phyloP scores from a whole-genome alignment of 2,113 vertebrate genomes.

The Hippocampus abdominalis region DNA sequence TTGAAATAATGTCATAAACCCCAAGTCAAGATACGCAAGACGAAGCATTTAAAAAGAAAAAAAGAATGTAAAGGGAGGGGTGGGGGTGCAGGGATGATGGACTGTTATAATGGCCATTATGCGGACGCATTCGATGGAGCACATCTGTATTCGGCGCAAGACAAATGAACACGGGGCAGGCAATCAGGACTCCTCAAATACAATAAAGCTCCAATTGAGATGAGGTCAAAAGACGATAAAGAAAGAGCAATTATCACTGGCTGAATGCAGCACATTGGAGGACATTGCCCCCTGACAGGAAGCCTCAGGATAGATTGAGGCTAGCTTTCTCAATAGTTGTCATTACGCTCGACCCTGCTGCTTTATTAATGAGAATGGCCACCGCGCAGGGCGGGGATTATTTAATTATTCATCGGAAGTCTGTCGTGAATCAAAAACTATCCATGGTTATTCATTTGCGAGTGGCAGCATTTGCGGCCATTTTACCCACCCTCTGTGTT shows the following conservation, averaged over 20 bases:
- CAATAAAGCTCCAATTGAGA: conserved; percentile 52
- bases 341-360: conserved; percentile 12
- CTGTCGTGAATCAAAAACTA: conserved; percentile 28
- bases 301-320: conserved; percentile 21
- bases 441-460: conserved; percentile 16
- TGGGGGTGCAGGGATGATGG: conserved; percentile 36
- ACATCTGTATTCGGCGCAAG: conserved; percentile 26
- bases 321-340: conserved; percentile 31
- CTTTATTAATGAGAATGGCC: conserved; percentile 28
- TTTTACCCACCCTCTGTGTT: conserved; percentile 1
- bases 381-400: conserved; percentile 23
- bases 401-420: conserved; percentile 34
- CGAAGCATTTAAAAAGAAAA: conserved; percentile 8
- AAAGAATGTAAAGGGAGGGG: neutral
- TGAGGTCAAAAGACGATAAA: conserved; percentile 35
- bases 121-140: conserved; percentile 39
- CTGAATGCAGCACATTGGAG: conserved; percentile 34
- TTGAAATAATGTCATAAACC: conserved; percentile 43
- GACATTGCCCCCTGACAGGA: conserved; percentile 36
- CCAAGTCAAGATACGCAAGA: conserved; percentile 12
- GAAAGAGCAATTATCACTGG: conserved; percentile 54
- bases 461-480: neutral
- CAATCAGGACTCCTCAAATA: conserved; percentile 40
- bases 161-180: conserved; percentile 44
- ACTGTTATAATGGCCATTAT: conserved; percentile 55